Base-by-base conservation (phyloP, 2,888 invertebrate species). In the Tromatobia lineatoria region DNA sequence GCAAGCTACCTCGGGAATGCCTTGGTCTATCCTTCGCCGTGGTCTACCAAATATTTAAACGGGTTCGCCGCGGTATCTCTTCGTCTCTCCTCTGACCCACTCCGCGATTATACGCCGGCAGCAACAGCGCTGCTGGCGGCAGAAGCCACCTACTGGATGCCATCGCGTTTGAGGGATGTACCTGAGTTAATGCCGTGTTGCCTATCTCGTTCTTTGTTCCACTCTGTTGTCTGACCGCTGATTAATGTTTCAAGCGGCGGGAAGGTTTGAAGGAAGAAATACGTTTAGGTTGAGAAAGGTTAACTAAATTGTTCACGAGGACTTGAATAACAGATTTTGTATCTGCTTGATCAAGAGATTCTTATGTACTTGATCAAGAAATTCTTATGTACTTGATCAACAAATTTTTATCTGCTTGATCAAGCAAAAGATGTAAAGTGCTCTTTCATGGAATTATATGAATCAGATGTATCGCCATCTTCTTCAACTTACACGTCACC, bases 41-140 rank as follows among this genome's bases (percentile, higher is more conserved):
- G 61, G 29, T 34, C 34, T 47, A 59, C 59, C 57, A 61, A 80
- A 75, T 80, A 70, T 80, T 80, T 70, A 80, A 54, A 75, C 52
- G 25, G 25, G 61, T 75, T 75, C 25, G 69, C 59, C 70, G 52
- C 47, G 7, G 69, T 38, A 52, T 69, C 25, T 52, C 15, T 23
- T 13, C 67, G 47, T 70, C 52, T 45, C 15, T 52, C 42, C 47
- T 25, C 69, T 70, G 75, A 70, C 70, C 45, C 18, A 75, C 80
- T 80, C 61, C 23, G 13, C 25, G 67, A 61, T 61, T 61, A 61
- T 38, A 61, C n/a, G 15, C 34, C 61, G 6, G 38, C 61, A 61
- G n/a, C 61, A 61, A 10, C 34, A 38, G 61, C 38, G 10, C 34
- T 1, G 8, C 38, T 6, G 38, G n/a, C 59, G 38, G n/a, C 59